A percentile compares a stretch with the other conserved stretches of the same genome.
These are phyloP conservation scores for Argyrosomus regius DNA, from an alignment of 2,797 vertebrate species.

Conservation along the genomic window DNA sequence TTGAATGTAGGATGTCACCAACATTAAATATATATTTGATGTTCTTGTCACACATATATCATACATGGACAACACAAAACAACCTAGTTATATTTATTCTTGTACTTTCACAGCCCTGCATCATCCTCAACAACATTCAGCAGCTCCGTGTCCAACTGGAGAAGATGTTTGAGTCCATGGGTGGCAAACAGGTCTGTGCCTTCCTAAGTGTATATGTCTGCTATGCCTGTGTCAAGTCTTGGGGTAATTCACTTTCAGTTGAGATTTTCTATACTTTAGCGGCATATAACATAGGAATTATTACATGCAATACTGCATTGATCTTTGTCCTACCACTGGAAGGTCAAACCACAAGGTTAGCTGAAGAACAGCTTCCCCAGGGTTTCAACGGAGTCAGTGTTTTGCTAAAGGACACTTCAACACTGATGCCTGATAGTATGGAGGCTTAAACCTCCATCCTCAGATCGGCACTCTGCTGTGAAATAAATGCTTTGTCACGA, in stretches of 20 bases:
- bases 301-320: not conserved
- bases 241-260: constrained; percentile 42
- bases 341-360: constrained; percentile 24
- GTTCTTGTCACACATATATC: constrained; percentile 8
- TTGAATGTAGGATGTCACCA: constrained; percentile 14
- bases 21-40: not conserved
- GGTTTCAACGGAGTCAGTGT: constrained; percentile 26
- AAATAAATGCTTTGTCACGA: constrained; percentile 46
- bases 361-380: not conserved
- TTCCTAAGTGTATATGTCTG: not conserved
- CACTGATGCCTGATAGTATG: constrained; percentile 22
- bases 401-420: constrained; percentile 40
- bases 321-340: not conserved
- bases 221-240: constrained; percentile 11
- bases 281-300: not conserved
- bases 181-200: constrained; percentile 94
- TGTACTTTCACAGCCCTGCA: constrained; percentile 88
- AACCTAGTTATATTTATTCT: not conserved
- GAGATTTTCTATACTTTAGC: not conserved
- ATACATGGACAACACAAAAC: not conserved
- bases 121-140: constrained; percentile 98
- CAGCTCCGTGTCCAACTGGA: constrained; percentile 97
- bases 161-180: constrained; percentile 99
- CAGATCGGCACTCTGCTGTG: constrained; percentile 17
- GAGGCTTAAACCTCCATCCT: constrained; percentile 23